Conservation (phyloP, 2,113 vertebrate species). For the Microtus pennsylvanicus region DNA sequence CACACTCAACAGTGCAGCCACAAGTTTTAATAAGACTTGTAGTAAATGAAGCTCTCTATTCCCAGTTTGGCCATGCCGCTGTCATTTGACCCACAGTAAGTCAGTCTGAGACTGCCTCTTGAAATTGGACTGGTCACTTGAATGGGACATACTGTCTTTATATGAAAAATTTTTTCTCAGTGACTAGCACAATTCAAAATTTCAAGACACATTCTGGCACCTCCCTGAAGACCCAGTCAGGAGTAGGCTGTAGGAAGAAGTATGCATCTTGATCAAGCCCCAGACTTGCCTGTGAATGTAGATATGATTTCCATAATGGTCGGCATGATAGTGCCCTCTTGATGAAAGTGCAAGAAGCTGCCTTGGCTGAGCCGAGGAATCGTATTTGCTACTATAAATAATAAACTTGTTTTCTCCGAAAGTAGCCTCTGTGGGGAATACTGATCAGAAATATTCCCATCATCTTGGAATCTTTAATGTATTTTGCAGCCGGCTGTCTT, state of each 20-base stretch:
- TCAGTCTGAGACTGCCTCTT: background rate
- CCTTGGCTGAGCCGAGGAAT: conserved; percentile 63
- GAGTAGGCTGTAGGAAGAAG: background rate
- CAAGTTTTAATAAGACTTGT: background rate
- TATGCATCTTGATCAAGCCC: background rate
- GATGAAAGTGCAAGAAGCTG: conserved; percentile 60
- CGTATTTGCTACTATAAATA: conserved; percentile 82
- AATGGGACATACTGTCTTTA: conserved; percentile 10
- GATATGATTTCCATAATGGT: conserved; percentile 66
- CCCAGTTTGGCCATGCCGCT: too few relatives aligned
- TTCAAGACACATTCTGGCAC: background rate
- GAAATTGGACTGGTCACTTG: background rate
- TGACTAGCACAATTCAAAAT: background rate
- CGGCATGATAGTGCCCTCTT: background rate
- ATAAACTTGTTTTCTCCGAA: conserved; percentile 69
- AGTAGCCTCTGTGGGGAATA: conserved; percentile 68
- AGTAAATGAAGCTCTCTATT: background rate
- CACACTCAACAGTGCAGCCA: background rate
- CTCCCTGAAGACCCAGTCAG: background rate
- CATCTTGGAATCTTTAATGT: conserved; percentile 73
- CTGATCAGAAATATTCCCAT: conserved; percentile 71
- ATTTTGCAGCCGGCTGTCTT: conserved; percentile 75
- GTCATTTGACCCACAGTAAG: background rate
- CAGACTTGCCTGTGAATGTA: conserved; percentile 3
- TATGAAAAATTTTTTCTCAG: background rate